phyloP scores from a whole-genome alignment of 2,797 vertebrate genomes.

The Peromyscus nudipes region DNA sequence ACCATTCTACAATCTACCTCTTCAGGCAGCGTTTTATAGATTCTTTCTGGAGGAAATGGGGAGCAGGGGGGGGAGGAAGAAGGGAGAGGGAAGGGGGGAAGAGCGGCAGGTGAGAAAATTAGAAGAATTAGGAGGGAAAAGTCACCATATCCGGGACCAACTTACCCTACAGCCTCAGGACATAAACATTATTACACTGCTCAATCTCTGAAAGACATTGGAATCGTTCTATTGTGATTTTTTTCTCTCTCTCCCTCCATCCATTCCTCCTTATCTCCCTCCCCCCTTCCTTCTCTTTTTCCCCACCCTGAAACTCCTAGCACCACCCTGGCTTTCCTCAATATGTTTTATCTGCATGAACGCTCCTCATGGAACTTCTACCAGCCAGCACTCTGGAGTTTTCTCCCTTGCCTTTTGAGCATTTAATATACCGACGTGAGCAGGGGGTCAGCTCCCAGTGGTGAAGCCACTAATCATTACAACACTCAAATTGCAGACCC shows the following conservation, averaged over 20 bases:
- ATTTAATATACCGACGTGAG: slow-evolving; percentile 69
- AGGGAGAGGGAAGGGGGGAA: neutral
- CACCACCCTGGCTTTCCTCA: slow-evolving; percentile 61
- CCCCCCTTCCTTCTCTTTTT: neutral
- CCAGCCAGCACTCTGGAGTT: slow-evolving; percentile 31
- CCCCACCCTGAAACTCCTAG: slow-evolving; percentile 9
- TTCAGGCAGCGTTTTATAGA: slow-evolving; percentile 58
- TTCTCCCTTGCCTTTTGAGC: slow-evolving; percentile 46
- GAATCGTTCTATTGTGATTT: slow-evolving; percentile 6
- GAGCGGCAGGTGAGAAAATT: neutral
- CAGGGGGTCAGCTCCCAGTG: slow-evolving; percentile 41
- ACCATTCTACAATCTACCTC: slow-evolving; percentile 15
- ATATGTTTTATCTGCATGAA: slow-evolving; percentile 46
- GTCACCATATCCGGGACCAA: neutral
- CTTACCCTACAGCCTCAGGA: neutral
- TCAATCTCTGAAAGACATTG: neutral
- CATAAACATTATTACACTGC: neutral
- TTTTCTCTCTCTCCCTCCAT: neutral
- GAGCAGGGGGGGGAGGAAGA: neutral
- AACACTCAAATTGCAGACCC: slow-evolving; percentile 15
- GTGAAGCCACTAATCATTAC: slow-evolving; percentile 69
- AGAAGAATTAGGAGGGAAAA: neutral
- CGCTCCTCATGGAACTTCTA: slow-evolving; percentile 65
- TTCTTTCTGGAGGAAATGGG: slow-evolving; percentile 17
- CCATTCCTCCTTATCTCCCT: neutral